phyloP scores from a whole-genome alignment of 2,888 invertebrate genomes.

The Melitaea athalia region DNA sequence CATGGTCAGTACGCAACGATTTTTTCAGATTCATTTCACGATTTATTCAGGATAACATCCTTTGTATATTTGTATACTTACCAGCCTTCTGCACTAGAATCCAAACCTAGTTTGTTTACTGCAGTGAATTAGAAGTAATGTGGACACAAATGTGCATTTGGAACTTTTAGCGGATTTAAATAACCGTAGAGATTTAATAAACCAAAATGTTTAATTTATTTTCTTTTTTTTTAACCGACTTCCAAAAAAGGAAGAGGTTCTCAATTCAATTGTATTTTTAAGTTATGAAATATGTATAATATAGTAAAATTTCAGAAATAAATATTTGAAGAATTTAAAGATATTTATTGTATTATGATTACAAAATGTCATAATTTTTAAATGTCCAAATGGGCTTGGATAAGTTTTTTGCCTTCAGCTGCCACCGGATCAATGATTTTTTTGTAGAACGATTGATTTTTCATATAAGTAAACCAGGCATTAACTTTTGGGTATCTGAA shows the following conservation, averaged over 20 bases:
- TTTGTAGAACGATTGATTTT: background rate
- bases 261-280: too few species aligned
- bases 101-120: conserved; percentile 7
- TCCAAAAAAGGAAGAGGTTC: too few species aligned
- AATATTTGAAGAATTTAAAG: too few species aligned
- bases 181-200: too few species aligned
- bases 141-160: background rate
- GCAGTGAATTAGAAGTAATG: background rate
- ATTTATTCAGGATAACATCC: conserved; percentile 62
- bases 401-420: background rate
- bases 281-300: too few species aligned
- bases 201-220: too few species aligned
- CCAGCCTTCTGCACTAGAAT: conserved; percentile 5
- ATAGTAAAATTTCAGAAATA: too few species aligned
- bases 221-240: too few species aligned
- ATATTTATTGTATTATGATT: too few species aligned
- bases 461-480: background rate
- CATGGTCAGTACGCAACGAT: conserved; percentile 70
- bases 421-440: background rate
- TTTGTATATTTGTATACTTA: conserved; percentile 25
- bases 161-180: too few species aligned
- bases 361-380: background rate
- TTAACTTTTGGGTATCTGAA: background rate
- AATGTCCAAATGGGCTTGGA: background rate
- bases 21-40: too few species aligned